Conservation (phyloP, 1,140 invertebrate species). For the Xylocopa sonorina region DNA sequence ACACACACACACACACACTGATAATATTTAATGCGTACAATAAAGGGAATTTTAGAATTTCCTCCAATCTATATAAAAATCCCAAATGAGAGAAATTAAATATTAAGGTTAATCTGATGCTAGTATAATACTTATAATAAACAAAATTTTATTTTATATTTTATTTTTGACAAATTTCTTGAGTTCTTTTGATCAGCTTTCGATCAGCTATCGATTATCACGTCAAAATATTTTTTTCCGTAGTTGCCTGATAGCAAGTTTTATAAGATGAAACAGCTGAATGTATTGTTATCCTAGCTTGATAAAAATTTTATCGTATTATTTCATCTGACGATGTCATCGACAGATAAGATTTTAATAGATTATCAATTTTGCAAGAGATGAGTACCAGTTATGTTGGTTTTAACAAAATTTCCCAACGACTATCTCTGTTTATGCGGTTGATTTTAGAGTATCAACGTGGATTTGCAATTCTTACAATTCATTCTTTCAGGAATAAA, state of each 20-base stretch:
- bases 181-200: neutral
- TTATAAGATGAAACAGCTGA: neutral
- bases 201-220: slow-evolving; percentile 8
- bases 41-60: too few species aligned
- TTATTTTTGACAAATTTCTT: neutral
- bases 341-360: slow-evolving; percentile 33
- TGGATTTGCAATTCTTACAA: neutral
- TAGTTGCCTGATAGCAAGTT: neutral
- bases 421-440: neutral
- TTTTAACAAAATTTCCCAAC: neutral
- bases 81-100: too few species aligned
- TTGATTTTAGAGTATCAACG: too few species aligned
- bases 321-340: slow-evolving; percentile 22
- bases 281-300: slow-evolving; percentile 11
- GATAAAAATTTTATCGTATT: slow-evolving; percentile 16
- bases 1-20: too few species aligned
- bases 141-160: neutral
- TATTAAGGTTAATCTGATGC: too few species aligned
- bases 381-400: neutral
- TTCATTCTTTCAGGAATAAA: neutral
- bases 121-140: too few species aligned
- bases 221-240: slow-evolving; percentile 31
- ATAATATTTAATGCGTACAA: too few species aligned
- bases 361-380: neutral
- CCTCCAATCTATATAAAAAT: too few species aligned